These are phyloP conservation scores for Lysandra bellargus DNA, from an alignment of 2,888 invertebrate genomes.

Conservation along the genomic window DNA sequence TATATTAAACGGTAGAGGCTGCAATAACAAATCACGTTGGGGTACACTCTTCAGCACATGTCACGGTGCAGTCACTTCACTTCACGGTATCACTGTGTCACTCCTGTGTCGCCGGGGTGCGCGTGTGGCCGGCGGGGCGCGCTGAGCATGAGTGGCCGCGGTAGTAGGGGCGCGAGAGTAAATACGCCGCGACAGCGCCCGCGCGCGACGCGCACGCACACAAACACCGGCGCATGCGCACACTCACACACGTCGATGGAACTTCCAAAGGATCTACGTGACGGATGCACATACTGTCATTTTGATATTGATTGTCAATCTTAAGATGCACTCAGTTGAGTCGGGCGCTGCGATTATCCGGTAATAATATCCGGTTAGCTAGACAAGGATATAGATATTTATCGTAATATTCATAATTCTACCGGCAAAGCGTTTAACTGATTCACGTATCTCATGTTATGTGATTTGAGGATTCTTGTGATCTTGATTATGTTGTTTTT, in stretches of 20 bases:
- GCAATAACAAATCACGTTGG: constrained; percentile 65
- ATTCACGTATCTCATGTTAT: background rate
- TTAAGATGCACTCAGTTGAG: background rate
- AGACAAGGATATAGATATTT: constrained; percentile 30
- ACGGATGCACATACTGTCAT: background rate
- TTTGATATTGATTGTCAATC: background rate
- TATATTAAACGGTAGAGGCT: constrained; percentile 73
- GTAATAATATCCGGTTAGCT: constrained; percentile 24
- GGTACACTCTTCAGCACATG: constrained; percentile 67
- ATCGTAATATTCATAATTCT: constrained; percentile 14
- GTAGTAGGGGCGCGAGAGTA: constrained; percentile 78
- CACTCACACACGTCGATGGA: constrained; percentile 48
- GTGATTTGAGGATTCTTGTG: background rate
- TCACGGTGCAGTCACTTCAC: constrained; percentile 72
- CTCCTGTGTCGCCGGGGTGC: constrained; percentile 49
- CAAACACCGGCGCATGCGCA: constrained; percentile 34
- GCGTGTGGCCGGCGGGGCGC: constrained; percentile 74
- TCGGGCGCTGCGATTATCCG: constrained; percentile 16
- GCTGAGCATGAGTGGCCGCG: constrained; percentile 77
- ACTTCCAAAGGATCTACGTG: constrained; percentile 34
- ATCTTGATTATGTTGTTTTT: background rate
- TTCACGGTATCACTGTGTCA: constrained; percentile 65
- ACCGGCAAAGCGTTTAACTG: background rate
- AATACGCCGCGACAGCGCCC: constrained; percentile 73
- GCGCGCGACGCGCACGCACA: constrained; percentile 57